Percentiles rank a stretch among this genome's conserved stretches.
phyloP scores from a whole-genome alignment of 2,888 invertebrate species.

The Xylocampa areola region DNA sequence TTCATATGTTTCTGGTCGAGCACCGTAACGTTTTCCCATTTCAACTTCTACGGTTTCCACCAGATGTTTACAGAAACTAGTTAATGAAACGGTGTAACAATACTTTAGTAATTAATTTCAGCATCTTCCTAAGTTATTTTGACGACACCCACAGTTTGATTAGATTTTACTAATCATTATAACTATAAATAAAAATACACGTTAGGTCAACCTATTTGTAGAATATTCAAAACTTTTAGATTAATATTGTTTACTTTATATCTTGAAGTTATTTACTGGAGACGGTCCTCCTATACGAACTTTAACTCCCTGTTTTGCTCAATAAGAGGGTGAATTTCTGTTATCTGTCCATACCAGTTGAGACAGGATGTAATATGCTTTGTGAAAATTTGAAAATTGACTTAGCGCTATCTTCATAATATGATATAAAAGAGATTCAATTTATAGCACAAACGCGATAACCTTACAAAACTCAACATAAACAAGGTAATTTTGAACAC shows the following conservation, averaged over 20 bases:
- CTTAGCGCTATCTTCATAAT: conserved; percentile 23
- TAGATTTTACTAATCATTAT: background rate
- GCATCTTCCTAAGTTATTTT: background rate
- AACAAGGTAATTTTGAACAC: conserved; percentile 42
- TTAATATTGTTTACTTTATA: too few relatives aligned
- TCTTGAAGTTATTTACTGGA: too few relatives aligned
- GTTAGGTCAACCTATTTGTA: too few relatives aligned
- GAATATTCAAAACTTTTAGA: too few relatives aligned
- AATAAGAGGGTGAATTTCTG: too few relatives aligned
- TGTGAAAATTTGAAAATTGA: background rate
- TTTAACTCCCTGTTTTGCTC: too few relatives aligned
- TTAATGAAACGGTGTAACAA: conserved; percentile 3
- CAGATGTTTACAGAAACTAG: too few relatives aligned
- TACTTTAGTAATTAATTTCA: conserved; percentile 12
- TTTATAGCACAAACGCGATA: conserved; percentile 38
- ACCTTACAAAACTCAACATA: conserved; percentile 20
- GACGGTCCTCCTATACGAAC: too few relatives aligned
- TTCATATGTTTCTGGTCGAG: conserved; percentile 18
- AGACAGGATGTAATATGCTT: too few relatives aligned
- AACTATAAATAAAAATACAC: too few relatives aligned
- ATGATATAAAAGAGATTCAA: conserved; percentile 44
- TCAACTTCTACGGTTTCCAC: conserved; percentile 31
- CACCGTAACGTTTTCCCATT: conserved; percentile 15
- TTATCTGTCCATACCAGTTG: too few relatives aligned
- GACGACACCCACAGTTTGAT: background rate